These are phyloP conservation scores for Scaptodrosophila lebanonensis DNA, from an alignment of 1,140 invertebrate species.

Conservation along the genomic window DNA sequence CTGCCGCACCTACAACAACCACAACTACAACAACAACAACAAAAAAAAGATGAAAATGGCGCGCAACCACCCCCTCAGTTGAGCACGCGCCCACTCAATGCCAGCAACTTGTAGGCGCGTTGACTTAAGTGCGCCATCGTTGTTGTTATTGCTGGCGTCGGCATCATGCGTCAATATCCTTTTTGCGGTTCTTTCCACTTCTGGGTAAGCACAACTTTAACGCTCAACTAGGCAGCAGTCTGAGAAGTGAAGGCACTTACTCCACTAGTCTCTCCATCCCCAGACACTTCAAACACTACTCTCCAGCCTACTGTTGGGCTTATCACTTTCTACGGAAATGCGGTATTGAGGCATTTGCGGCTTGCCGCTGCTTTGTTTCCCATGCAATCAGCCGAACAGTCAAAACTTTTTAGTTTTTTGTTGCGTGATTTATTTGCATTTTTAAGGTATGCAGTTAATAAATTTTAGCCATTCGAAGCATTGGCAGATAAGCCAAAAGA, in stretches of 20 bases:
- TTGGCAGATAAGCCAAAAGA: conserved; percentile 44
- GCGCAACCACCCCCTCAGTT: neutral
- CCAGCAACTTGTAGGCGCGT: conserved; percentile 35
- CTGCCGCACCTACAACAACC: conserved; percentile 57
- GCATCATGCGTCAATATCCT: conserved; percentile 66
- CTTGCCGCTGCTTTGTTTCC: too few species aligned
- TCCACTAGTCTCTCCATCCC: too few species aligned
- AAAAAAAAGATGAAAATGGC: neutral
- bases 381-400: conserved; percentile 5
- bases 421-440: conserved; percentile 68
- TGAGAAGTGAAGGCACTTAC: conserved; percentile 12
- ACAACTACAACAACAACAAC: neutral
- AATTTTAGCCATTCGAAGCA: conserved; percentile 54
- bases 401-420: conserved; percentile 25
- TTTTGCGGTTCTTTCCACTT: conserved; percentile 44
- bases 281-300: too few species aligned
- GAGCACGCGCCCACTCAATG: conserved; percentile 9
- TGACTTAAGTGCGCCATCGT: conserved; percentile 39
- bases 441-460: conserved; percentile 58
- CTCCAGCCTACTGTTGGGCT: conserved; percentile 12
- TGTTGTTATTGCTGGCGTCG: conserved; percentile 30
- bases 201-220: conserved; percentile 51
- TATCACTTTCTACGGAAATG: conserved; percentile 36
- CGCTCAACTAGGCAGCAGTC: conserved; percentile 35
- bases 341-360: too few species aligned